Evolutionary conservation across 2,888 invertebrate genomes (phyloP).

Genomic region (Noctuana brunneofusca): DNA sequence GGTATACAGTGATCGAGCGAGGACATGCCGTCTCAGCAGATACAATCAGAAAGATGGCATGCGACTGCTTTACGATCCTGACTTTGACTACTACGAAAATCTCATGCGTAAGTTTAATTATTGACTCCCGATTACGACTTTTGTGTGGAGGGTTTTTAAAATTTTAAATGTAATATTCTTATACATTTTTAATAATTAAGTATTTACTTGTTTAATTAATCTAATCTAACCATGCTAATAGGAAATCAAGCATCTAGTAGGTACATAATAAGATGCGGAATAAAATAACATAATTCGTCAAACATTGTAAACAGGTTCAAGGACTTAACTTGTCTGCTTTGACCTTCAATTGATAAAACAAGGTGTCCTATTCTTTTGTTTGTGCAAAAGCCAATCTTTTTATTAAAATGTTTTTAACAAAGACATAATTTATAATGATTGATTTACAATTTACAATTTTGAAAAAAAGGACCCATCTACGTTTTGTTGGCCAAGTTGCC

Average conservation of each 20-base stretch:
- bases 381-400: too few relatives aligned
- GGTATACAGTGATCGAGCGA: constrained; percentile 92
- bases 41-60: constrained; percentile 94
- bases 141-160: too few relatives aligned
- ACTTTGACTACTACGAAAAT: constrained; percentile 96
- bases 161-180: too few relatives aligned
- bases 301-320: background rate
- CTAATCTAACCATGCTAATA: too few relatives aligned
- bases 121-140: too few relatives aligned
- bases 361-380: background rate
- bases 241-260: too few relatives aligned
- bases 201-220: too few relatives aligned
- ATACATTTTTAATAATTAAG: background rate
- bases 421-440: too few relatives aligned
- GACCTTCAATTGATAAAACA: background rate
- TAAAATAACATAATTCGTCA: background rate
- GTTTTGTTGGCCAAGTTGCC: too few relatives aligned
- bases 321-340: background rate
- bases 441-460: too few relatives aligned
- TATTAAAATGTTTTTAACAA: too few relatives aligned
- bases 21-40: constrained; percentile 92
- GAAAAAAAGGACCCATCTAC: too few relatives aligned
- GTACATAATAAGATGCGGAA: background rate
- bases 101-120: constrained; percentile 90
- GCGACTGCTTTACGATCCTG: constrained; percentile 94